A percentile compares a stretch with the other conserved stretches of the same genome.
Evolutionary conservation across 2,888 invertebrate species (phyloP).

Genomic region (Brenthis hecate): DNA sequence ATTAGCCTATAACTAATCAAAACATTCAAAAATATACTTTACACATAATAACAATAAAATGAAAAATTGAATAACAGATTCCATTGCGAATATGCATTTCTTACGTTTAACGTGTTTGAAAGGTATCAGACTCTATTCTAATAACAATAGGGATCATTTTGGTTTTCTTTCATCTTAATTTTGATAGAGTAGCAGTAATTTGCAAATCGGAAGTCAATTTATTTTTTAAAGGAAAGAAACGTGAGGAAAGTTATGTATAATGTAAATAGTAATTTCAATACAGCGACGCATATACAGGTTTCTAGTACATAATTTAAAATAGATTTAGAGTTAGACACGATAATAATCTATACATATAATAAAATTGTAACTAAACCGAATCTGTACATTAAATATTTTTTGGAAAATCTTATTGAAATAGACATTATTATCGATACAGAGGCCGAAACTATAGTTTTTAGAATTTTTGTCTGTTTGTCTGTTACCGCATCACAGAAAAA

Average conservation of each 20-base stretch:
- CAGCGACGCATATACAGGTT: not conserved
- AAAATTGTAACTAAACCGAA: too few species aligned
- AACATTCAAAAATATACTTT: conserved; percentile 43
- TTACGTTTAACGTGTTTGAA: not conserved
- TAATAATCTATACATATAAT: too few species aligned
- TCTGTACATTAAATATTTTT: too few species aligned
- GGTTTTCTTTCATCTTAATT: conserved; percentile 39
- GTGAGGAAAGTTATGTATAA: conserved; percentile 49
- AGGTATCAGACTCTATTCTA: conserved; percentile 39
- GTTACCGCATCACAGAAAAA: too few species aligned
- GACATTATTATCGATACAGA: too few species aligned
- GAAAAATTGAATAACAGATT: conserved; percentile 30
- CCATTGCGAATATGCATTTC: conserved; percentile 29
- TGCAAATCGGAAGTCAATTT: conserved; percentile 72
- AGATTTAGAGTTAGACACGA: too few species aligned
- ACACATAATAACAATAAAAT: conserved; percentile 17
- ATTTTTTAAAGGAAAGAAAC: conserved; percentile 49
- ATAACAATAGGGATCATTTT: conserved; percentile 43
- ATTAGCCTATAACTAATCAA: conserved; percentile 40
- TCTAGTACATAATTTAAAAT: too few species aligned
- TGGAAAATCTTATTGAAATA: too few species aligned
- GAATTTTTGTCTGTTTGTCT: too few species aligned
- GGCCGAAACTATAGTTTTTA: too few species aligned
- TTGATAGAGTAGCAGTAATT: conserved; percentile 58
- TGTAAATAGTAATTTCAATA: conserved; percentile 39